Percentiles rank a stretch among this genome's conserved stretches.
Evolutionary conservation across 1,140 invertebrate genomes (phyloP).

Genomic region (Drosophila paulistorum): DNA sequence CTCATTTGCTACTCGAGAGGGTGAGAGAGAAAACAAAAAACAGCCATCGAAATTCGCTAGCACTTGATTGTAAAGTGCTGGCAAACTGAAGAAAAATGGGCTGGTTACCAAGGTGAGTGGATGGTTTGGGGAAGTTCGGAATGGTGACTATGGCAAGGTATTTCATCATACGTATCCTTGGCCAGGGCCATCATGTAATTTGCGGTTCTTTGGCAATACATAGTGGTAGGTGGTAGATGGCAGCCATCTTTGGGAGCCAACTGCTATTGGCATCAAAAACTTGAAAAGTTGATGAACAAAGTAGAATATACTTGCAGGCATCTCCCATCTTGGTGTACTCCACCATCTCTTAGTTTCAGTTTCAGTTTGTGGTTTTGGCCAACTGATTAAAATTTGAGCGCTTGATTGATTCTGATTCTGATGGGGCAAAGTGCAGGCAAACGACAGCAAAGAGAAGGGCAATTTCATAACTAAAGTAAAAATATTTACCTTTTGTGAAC

Average conservation of each 20-base stretch:
- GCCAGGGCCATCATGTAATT: slow-evolving; percentile 59
- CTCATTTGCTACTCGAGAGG: slow-evolving; percentile 20
- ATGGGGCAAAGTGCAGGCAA: neutral
- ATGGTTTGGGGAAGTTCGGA: too few relatives aligned
- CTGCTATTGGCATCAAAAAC: slow-evolving; percentile 65
- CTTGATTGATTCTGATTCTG: slow-evolving; percentile 74
- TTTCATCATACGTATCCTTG: slow-evolving; percentile 29
- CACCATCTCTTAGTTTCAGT: neutral
- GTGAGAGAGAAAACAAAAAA: slow-evolving; percentile 5
- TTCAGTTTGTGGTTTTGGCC: slow-evolving; percentile 22
- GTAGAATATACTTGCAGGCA: slow-evolving; percentile 48
- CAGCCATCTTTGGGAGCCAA: slow-evolving; percentile 19
- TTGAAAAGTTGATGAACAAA: slow-evolving; percentile 57
- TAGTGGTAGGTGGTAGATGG: slow-evolving; percentile 51
- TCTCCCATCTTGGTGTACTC: neutral
- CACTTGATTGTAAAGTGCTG: slow-evolving; percentile 26
- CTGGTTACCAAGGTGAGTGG: neutral
- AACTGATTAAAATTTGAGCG: slow-evolving; percentile 76
- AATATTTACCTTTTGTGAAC: slow-evolving; percentile 77
- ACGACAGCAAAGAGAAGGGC: slow-evolving; percentile 46
- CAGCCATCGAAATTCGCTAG: slow-evolving; percentile 64
- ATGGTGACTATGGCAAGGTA: slow-evolving; percentile 15
- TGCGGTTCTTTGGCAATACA: slow-evolving; percentile 46
- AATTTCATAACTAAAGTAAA: slow-evolving; percentile 76
- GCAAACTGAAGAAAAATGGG: neutral